Evolutionary conservation across 2,797 vertebrate species (phyloP).

Genomic region (Poliocrania exsul): DNA sequence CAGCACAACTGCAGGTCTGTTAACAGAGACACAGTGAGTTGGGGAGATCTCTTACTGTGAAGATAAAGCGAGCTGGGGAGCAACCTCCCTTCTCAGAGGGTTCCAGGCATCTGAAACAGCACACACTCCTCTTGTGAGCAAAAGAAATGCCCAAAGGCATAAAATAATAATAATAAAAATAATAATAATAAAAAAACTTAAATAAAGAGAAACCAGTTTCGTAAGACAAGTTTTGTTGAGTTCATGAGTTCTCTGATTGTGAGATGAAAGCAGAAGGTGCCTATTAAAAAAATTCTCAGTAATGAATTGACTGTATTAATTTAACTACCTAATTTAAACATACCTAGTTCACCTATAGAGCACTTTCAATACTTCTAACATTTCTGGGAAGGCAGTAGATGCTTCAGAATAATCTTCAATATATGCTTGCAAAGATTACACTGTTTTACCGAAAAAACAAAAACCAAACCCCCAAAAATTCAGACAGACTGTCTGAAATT

Average conservation of each 20-base stretch:
- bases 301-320: conserved; percentile 73
- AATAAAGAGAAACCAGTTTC: conserved; percentile 40
- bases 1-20: conserved; percentile 10
- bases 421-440: conserved; percentile 79
- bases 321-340: conserved; percentile 74
- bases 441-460: conserved; percentile 56
- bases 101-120: conserved; percentile 26
- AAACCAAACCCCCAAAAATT: not conserved
- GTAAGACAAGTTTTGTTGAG: conserved; percentile 68
- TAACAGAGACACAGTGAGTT: conserved; percentile 7
- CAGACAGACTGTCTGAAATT: conserved; percentile 69
- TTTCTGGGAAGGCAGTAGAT: conserved; percentile 80
- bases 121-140: conserved; percentile 58
- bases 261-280: conserved; percentile 77
- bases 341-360: conserved; percentile 77
- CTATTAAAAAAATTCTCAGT: conserved; percentile 35
- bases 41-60: not conserved
- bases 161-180: not conserved
- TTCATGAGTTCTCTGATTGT: conserved; percentile 63
- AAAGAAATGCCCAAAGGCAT: conserved; percentile 59
- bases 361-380: conserved; percentile 76
- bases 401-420: conserved; percentile 79
- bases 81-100: conserved; percentile 13
- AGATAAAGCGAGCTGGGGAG: not conserved
- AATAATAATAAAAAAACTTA: not conserved